Evolutionary conservation across 2,797 vertebrate species (phyloP).

Genomic region (Helarctos malayanus): DNA sequence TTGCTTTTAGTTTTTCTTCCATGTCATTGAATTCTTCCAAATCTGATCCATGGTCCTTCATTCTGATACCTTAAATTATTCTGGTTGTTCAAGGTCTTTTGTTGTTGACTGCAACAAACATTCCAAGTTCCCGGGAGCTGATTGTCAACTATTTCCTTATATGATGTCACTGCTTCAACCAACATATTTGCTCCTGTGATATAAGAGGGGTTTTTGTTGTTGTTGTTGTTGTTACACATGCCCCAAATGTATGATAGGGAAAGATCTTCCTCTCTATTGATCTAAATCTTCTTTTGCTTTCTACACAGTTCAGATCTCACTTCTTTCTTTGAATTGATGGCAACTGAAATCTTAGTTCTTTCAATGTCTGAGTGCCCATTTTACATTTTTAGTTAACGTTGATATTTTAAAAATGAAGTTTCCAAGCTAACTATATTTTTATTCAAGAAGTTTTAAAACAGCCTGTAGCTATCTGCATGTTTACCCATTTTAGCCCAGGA

Average conservation of each 20-base stretch:
- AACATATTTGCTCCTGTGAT: background rate
- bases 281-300: background rate
- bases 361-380: background rate
- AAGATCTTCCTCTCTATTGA: background rate
- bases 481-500: background rate
- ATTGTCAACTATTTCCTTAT: background rate
- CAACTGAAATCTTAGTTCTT: background rate
- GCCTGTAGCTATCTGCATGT: background rate
- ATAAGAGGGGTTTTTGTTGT: background rate
- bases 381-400: slow-evolving; percentile 51
- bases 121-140: background rate
- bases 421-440: slow-evolving; percentile 56
- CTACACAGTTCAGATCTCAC: background rate
- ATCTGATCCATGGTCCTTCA: background rate
- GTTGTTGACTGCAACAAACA: background rate
- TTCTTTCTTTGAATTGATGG: background rate
- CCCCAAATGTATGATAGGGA: background rate
- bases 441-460: slow-evolving; percentile 59
- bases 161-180: background rate
- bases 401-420: slow-evolving; percentile 38
- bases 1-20: background rate
- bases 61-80: background rate
- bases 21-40: background rate
- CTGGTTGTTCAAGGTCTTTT: background rate
- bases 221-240: background rate